Evolutionary conservation across 2,888 invertebrate species (phyloP).

Genomic region (Pristionchus maxplancki): DNA sequence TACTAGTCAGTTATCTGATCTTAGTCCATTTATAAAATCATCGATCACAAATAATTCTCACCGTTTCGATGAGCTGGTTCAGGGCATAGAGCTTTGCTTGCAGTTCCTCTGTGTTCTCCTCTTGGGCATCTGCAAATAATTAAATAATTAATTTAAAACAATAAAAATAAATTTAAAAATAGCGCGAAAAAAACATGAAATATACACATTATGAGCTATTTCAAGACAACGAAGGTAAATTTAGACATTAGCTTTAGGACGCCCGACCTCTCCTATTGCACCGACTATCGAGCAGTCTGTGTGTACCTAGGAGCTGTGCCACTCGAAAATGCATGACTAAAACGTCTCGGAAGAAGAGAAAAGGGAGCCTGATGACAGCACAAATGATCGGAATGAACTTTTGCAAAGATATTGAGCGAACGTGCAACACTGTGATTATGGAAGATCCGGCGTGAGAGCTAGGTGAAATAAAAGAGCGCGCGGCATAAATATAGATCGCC

Average conservation of each 20-base stretch:
- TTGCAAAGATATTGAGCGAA: no score
- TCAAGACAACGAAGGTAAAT: not conserved
- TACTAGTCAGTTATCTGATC: no score
- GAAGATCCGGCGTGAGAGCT: no score
- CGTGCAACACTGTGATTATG: no score
- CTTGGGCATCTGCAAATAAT: slow-evolving; percentile 68
- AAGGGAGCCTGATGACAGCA: not conserved
- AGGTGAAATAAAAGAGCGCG: not conserved
- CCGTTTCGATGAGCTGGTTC: slow-evolving; percentile 68
- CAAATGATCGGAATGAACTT: not conserved
- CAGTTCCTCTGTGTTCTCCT: slow-evolving; percentile 62
- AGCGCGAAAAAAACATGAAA: not conserved
- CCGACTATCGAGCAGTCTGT: not conserved
- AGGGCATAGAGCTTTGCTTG: slow-evolving; percentile 70
- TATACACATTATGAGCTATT: not conserved
- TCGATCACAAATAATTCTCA: not conserved
- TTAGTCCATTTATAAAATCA: no score
- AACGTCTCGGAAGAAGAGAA: not conserved
- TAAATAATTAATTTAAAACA: not conserved
- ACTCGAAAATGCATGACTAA: slow-evolving; percentile 27
- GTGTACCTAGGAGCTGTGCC: slow-evolving; percentile 2
- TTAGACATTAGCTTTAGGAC: not conserved
- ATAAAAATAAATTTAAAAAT: not conserved
- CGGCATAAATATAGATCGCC: not conserved
- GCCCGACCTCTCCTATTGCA: not conserved